These are phyloP conservation scores for Sarcophaga bullata DNA, from an alignment of 1,140 invertebrate genomes.

Conservation along the genomic window DNA sequence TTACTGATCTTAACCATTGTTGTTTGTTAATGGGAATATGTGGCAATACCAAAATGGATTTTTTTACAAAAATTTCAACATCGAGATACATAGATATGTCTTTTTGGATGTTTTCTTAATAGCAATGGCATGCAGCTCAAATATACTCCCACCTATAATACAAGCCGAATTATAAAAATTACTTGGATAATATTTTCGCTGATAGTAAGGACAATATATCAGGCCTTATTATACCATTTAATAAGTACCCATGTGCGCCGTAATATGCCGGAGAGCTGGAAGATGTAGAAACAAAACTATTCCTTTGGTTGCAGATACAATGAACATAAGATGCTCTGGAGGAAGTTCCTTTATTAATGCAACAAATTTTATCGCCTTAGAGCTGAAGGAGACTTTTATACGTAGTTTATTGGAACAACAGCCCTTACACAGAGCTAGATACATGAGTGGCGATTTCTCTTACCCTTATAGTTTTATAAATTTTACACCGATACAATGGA, in stretches of 20 bases:
- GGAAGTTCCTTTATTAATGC: background rate
- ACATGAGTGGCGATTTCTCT: background rate
- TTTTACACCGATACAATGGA: background rate
- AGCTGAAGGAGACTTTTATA: background rate
- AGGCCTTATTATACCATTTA: background rate
- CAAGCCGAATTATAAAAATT: background rate
- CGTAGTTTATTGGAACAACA: background rate
- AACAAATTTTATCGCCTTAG: background rate
- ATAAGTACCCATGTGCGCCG: background rate
- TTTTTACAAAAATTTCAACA: background rate
- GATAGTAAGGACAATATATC: background rate
- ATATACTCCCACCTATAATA: background rate
- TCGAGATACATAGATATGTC: background rate
- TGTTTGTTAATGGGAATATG: background rate
- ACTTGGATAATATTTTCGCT: background rate
- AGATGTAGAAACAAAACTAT: background rate
- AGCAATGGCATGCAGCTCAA: background rate
- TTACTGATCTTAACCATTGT: background rate
- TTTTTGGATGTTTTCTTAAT: background rate
- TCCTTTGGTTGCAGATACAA: background rate
- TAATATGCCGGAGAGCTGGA: background rate
- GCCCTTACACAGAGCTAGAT: background rate
- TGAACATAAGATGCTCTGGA: background rate
- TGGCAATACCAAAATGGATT: background rate
- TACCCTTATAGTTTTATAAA: background rate